Evolutionary conservation across 2,797 vertebrate genomes (phyloP), one percentile per base, ranked within the genome.

Genomic region (Octomys mimax): DNA sequence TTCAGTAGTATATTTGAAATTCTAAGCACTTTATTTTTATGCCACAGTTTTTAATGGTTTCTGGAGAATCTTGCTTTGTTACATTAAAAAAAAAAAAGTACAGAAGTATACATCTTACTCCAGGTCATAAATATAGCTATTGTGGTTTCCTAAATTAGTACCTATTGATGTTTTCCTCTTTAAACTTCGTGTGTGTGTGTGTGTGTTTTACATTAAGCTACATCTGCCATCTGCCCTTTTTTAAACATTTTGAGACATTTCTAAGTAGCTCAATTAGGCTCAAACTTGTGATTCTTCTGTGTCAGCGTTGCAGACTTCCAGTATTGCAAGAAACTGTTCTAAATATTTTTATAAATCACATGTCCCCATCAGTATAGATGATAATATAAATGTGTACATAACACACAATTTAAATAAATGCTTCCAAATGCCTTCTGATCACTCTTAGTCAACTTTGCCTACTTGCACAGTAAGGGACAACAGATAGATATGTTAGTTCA

Each of bases 21-120:
- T 87, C 71, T 73, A 89, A 85, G 33, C 89, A 86, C 91, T 94
- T 70, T 62, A 46, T 57, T 82, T 71, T 77, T 71, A 49, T 11
- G 61, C 24, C 31, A 70, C 21, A 68, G 68, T 75, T 86, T 80
- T 22, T 5, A 66, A 24, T 54, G 94, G 26, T 2, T 86, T 96
- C 31, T 87, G 24, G 6, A 64, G 87, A 1, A 82, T 39, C 77
- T 0, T 79, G 12, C 80, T 94, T 70, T 81, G 42, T 92, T 54
- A 68, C 94, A 49, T 86, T 89, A 16, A 52, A 83, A 87, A 86
- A 93, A 75, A 75, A 49, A 49, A 75, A 31, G 24, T 26, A 28
- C 26, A 54, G 81, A 13, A 54, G 6, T 10, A 75, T 61, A 73
- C 0, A 7, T 49, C 3, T 46, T 86, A 49, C 61, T 80, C 14